Evolutionary conservation across 1,140 invertebrate species (phyloP).

Genomic region (Drosophila watanabei): DNA sequence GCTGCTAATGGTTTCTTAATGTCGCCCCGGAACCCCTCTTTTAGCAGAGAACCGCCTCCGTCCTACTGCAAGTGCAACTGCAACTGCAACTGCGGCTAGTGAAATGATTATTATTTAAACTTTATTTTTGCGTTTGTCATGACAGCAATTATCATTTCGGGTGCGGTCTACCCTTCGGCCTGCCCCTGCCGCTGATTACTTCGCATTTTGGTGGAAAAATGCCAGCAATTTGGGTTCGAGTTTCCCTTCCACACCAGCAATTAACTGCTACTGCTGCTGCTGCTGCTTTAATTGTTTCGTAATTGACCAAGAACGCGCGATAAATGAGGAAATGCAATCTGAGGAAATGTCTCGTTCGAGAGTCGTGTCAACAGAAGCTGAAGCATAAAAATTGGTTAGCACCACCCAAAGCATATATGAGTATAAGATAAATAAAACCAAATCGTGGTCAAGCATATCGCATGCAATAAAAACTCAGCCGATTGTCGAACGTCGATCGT

Average conservation of each 20-base stretch:
- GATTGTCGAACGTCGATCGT: slow-evolving; percentile 31
- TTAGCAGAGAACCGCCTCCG: slow-evolving; percentile 16
- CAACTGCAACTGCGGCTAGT: slow-evolving; percentile 52
- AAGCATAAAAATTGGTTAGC: slow-evolving; percentile 45
- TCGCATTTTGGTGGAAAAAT: slow-evolving; percentile 54
- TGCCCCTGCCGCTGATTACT: slow-evolving; percentile 23
- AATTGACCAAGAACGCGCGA: slow-evolving; percentile 56
- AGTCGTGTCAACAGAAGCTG: slow-evolving; percentile 29
- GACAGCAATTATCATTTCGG: slow-evolving; percentile 77
- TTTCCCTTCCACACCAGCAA: slow-evolving; percentile 43
- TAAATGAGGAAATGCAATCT: slow-evolving; percentile 51
- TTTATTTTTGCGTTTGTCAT: slow-evolving; percentile 80
- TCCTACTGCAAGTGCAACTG: slow-evolving; percentile 13
- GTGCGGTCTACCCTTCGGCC: slow-evolving; percentile 19
- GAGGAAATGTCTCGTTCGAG: slow-evolving; percentile 36
- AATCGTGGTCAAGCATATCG: slow-evolving; percentile 31
- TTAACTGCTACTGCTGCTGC: slow-evolving; percentile 41
- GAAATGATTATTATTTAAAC: slow-evolving; percentile 81
- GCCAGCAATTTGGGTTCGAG: slow-evolving; percentile 49
- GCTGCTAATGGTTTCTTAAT: slow-evolving; percentile 81
- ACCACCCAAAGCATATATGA: slow-evolving; percentile 8
- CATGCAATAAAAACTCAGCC: slow-evolving; percentile 54
- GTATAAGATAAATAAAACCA: slow-evolving; percentile 5
- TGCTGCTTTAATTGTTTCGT: slow-evolving; percentile 67
- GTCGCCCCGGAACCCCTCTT: slow-evolving; percentile 40